Evolutionary conservation across 2,113 vertebrate species (phyloP), one percentile per base, ranked within the genome.

Genomic region (Trematocara unimaculatum): DNA sequence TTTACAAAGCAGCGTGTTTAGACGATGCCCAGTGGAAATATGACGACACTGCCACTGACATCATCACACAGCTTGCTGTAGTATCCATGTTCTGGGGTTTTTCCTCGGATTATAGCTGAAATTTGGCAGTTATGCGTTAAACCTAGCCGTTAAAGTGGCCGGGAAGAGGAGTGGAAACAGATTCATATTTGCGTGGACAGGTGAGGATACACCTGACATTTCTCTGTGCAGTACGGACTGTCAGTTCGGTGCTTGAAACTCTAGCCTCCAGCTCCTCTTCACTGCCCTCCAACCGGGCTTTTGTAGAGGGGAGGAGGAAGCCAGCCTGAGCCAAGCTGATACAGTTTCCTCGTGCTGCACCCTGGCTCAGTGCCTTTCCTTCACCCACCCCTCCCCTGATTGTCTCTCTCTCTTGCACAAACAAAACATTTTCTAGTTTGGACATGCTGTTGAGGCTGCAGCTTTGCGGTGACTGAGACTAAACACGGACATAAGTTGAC

Each of bases 41-140:
- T 91, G 90, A 89, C 89, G 84, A 81, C 91, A 84, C 67, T 17
- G 55, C 23, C 79, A 77, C 6, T 91, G 91, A 85, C 91, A 88
- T 94, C 93, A 93, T 84, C 84, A 45, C 35, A 35, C 42, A 33
- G 72, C 70, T 18, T 35, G 26, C 42, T 23, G 33, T 42, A 78
- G 82, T 58, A 64, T 70, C 51, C 86, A 79, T 14, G 17, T 85
- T 84, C 31, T 81, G 74, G 58, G 62, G 62, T 49, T 78, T 79
- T 83, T 35, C 26, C 45, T 20, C 1, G n/a, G 4, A 40, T 72
- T 56, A 53, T 14, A 70, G 26, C 29, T 40, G 17, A 7, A n/a
- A 29, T 29, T 74, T 12, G 14, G 40, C 38, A 26, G 20, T 31
- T 74, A 17, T 74, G 15, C 17, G 23, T 74, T 47, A 62, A 51